Percentiles rank a stretch among this genome's conserved stretches.
Evolutionary conservation across 2,888 invertebrate species (phyloP).

Genomic region (Cancer borealis): DNA sequence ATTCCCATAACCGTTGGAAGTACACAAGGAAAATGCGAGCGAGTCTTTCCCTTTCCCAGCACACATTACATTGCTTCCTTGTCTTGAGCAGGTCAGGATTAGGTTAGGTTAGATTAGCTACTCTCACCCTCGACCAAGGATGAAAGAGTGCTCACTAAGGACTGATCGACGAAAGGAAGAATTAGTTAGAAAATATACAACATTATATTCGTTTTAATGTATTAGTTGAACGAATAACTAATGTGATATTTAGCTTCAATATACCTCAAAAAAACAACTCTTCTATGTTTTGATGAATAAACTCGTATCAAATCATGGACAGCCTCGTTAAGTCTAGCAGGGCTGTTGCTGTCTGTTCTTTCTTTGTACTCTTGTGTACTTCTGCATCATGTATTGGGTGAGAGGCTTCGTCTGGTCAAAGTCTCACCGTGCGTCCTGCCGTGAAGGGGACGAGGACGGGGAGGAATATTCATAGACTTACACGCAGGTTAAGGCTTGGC

Average conservation of each 20-base stretch:
- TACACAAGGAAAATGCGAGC: neutral
- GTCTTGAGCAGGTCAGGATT: no score
- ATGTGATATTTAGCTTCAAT: neutral
- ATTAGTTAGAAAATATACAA: neutral
- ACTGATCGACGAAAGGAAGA: neutral
- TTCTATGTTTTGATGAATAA: neutral
- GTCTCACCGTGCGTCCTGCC: neutral
- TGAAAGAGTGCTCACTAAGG: neutral
- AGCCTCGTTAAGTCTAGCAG: neutral
- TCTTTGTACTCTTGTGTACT: neutral
- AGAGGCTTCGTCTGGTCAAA: neutral
- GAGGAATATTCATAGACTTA: neutral
- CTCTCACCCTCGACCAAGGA: neutral
- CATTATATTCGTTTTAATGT: neutral
- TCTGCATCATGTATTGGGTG: neutral
- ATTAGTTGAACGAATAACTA: neutral
- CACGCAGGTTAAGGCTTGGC: neutral
- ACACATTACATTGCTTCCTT: no score
- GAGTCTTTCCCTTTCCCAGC: neutral
- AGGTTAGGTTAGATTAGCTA: neutral
- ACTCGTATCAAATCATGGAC: neutral
- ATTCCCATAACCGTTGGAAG: neutral
- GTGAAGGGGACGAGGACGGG: neutral
- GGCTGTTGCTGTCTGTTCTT: neutral
- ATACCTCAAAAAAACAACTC: neutral